Evolutionary conservation across 2,113 vertebrate genomes (phyloP).

Genomic region (Peromyscus polionotus): DNA sequence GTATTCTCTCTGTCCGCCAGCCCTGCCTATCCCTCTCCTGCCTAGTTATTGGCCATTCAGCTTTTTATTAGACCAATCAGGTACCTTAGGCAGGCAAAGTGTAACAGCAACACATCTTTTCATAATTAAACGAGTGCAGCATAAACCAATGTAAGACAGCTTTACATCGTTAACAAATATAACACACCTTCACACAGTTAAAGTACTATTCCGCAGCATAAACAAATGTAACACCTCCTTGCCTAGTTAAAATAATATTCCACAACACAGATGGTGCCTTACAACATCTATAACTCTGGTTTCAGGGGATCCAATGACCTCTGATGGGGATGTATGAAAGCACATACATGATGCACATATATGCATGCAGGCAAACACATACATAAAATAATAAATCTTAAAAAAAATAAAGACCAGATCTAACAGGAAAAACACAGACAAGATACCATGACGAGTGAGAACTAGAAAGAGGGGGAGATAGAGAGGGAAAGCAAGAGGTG

Average conservation of each 20-base stretch:
- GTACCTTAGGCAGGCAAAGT: not conserved
- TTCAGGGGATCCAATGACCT: not conserved
- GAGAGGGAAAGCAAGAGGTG: not conserved
- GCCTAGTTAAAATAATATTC: not conserved
- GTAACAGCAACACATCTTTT: not conserved
- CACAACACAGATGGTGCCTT: not conserved
- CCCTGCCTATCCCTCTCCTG: not conserved
- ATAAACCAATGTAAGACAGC: not conserved
- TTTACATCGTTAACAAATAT: not conserved
- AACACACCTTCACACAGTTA: not conserved
- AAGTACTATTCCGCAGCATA: not conserved
- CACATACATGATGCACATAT: not conserved
- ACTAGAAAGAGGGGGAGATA: not conserved
- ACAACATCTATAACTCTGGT: not conserved
- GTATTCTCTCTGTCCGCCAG: not conserved
- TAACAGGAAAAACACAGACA: not conserved
- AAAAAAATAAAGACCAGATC: not conserved
- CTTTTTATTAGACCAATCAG: not conserved
- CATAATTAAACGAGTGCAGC: not conserved
- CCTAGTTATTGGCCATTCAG: not conserved
- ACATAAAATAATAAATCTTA: not conserved
- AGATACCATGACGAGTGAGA: not conserved
- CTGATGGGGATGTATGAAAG: not conserved
- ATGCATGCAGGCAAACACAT: not conserved
- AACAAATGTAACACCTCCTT: not conserved